These are phyloP conservation scores for Hippocampus abdominalis DNA, from an alignment of 2,113 vertebrate genomes.

Conservation along the genomic window DNA sequence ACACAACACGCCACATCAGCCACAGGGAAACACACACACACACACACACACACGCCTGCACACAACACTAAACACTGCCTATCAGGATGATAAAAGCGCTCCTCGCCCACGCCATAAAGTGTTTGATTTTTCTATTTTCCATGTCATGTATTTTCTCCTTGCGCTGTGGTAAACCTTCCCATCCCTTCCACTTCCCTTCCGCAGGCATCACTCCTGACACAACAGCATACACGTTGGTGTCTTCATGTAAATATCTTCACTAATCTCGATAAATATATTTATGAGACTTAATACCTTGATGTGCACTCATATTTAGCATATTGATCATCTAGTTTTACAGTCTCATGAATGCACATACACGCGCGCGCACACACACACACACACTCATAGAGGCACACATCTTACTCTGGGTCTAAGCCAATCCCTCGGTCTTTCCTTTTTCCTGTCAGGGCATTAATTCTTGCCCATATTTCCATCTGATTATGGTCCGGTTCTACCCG, in stretches of 20 bases:
- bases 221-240: constrained; percentile 53
- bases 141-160: constrained; percentile 64
- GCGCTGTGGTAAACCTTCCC: constrained; percentile 42
- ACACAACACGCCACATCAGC: constrained; percentile 69
- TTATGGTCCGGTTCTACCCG: constrained; percentile 80
- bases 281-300: constrained; percentile 64
- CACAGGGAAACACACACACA: constrained; percentile 53
- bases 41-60: constrained; percentile 35
- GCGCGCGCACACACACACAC: constrained; percentile 15
- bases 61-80: constrained; percentile 62
- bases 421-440: constrained; percentile 67
- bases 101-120: constrained; percentile 62
- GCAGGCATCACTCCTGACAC: constrained; percentile 46
- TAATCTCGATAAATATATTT: constrained; percentile 69
- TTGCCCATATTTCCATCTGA: constrained; percentile 80
- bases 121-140: constrained; percentile 71
- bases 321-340: constrained; percentile 40
- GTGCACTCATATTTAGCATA: constrained; percentile 51
- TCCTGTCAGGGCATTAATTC: constrained; percentile 78
- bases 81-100: constrained; percentile 67
- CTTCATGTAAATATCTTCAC: constrained; percentile 63
- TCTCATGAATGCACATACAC: constrained; percentile 17
- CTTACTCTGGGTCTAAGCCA: constrained; percentile 63
- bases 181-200: constrained; percentile 22
- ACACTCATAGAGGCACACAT: constrained; percentile 29